These are phyloP conservation scores for Sphyrna mokarran DNA, from an alignment of 2,113 vertebrate species.

Conservation along the genomic window DNA sequence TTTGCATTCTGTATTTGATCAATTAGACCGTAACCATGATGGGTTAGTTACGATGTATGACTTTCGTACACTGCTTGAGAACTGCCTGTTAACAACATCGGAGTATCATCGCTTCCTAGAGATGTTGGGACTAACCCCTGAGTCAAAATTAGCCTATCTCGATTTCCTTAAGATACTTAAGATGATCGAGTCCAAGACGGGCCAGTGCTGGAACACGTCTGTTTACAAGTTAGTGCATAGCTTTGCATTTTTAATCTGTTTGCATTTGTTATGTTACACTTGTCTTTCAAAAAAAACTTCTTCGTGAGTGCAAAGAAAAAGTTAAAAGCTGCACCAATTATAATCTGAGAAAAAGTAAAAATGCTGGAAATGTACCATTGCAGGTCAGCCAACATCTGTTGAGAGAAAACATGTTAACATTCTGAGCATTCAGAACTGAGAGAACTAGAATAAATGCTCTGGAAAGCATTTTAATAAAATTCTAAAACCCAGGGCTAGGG, in stretches of 20 bases:
- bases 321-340: background rate
- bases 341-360: background rate
- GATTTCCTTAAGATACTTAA: conserved; percentile 53
- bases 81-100: conserved; percentile 47
- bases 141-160: conserved; percentile 47
- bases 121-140: conserved; percentile 51
- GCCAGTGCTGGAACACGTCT: background rate
- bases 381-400: background rate
- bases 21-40: conserved; percentile 53
- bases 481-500: background rate
- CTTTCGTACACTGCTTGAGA: conserved; percentile 48
- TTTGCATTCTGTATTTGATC: conserved; percentile 55
- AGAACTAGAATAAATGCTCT: too few species aligned
- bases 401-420: background rate
- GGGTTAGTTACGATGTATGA: conserved; percentile 50
- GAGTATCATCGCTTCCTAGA: conserved; percentile 52
- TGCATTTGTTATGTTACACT: background rate
- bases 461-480: background rate
- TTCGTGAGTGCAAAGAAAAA: background rate
- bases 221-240: conserved; percentile 41
- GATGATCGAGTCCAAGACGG: conserved; percentile 41
- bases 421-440: background rate
- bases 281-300: background rate
- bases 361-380: background rate
- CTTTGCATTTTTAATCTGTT: background rate